Evolutionary conservation across 37 sponge, comb jelly and placozoan species (phyloP), one percentile per base, ranked within the genome.

Genomic region (Cliona cf. orientalis): DNA sequence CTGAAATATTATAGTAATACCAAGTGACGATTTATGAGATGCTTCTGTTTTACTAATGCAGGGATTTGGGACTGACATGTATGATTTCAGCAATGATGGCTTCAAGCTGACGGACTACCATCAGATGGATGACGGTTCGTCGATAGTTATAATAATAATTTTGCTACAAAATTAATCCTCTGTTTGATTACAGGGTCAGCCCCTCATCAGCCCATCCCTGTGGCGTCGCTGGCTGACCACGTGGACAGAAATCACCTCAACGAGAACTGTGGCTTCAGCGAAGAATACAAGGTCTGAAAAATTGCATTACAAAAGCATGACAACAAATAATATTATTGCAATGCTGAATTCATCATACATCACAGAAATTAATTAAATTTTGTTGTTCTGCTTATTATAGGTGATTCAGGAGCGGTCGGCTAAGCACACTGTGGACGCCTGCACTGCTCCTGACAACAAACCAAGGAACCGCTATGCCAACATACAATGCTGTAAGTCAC

Each of bases 401-500:
- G 42, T 61, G 43, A 79, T 86, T 43, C 80, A 86, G 39, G 87
- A 86, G 1, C 65, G 49, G 40, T 78, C 80, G 12, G 80, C 87
- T 2, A 72, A 80, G 74, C 58, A 86, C 11, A 44, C 87, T 21
- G 74, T 86, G 22, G 80, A 72, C 34, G 46, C 6, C 33, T 79
- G 86, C 68, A 80, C 53, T 14, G 0, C 46, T 25, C 78, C 87
- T 26, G 90, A 85, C 22, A 94, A 94, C 62, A 90, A 76, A 59
- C 63, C 33, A 38, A 90, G 79, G 78, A 94, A 94, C 45, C 66
- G 94, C 33, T 94, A 94, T 71, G 83, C 73, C 55, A 94, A 94
- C 77, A 86, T 94, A 31, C 78, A 71, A 62, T 78, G 83, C 75
- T 93, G 86, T 91, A 73, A 82, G 91, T 91, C n/a, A 11, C 21